Evolutionary conservation across 2,797 vertebrate genomes (phyloP), one percentile per base, ranked within the genome.

Genomic region (Phataginus tetradactyla): DNA sequence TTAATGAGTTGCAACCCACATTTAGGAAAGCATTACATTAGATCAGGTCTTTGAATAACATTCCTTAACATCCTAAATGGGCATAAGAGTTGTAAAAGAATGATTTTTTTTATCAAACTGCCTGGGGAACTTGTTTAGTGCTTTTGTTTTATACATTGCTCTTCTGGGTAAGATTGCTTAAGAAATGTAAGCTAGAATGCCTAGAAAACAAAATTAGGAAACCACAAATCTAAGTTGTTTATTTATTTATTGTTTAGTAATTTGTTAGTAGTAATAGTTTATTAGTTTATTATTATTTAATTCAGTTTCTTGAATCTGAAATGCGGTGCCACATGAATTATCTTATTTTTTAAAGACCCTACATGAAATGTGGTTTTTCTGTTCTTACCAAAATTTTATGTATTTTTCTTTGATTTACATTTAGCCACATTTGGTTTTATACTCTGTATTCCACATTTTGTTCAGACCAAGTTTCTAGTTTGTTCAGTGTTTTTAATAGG

Each of bases 1-100:
- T 37, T 57, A 55, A 63, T 75, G 18, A 85, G 37, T 83, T 83
- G 1, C 23, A 93, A 23, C 42, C 68, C 75, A 18, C 34, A 61
- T 27, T 93, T 91, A 89, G 37, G 69, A 86, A 96, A 95, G 42
- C 6, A 21, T 77, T 91, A 90, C 11, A 81, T 96, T 95, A 94
- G 74, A 17, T 63, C 1, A 59, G 15, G 21, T 57, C 95, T 96
- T 91, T 86, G 10, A 78, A 29, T 71, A 53, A 13, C 63, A 39
- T 71, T 91, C 20, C 5, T 32, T 81, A 55, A 81, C 74, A 71
- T 59, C 15, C 27, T 88, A 80, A 91, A 29, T 88, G 32, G 15
- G 2, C 86, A 15, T 78, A 91, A 86, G 32, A 79, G 10, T 81
- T 93, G 23, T 75, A 94, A n/a, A 86, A 92, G 34, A 53, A 94